Percentiles rank a stretch among this genome's conserved stretches.
Conservation (phyloP, 2,113 vertebrate genomes). For the Danio rerio region DNA sequence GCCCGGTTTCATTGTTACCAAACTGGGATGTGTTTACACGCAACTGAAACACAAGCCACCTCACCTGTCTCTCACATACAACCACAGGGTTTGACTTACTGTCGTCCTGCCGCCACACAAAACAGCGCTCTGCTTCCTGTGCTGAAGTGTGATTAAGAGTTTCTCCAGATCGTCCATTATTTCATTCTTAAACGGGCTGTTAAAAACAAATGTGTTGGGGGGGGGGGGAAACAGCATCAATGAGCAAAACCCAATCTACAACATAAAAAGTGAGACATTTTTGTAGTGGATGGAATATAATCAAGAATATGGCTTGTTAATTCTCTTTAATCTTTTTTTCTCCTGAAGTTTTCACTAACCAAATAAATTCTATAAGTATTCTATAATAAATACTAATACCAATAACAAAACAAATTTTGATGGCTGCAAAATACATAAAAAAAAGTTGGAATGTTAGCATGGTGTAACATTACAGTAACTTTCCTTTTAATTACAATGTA, state of each 20-base stretch:
- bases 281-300: no score
- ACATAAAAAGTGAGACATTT: no score
- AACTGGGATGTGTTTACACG: slow-evolving; percentile 68
- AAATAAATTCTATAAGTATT: no score
- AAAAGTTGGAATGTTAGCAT: no score
- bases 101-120: not conserved
- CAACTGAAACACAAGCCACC: slow-evolving; percentile 65
- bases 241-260: not conserved
- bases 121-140: not conserved
- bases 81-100: slow-evolving; percentile 28
- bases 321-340: no score
- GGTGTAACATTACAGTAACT: no score
- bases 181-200: not conserved
- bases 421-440: no score
- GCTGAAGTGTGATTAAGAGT: slow-evolving; percentile 23
- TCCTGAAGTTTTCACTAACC: no score
- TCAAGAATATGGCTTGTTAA: no score
- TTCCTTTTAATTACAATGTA: no score
- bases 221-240: not conserved
- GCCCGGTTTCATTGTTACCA: slow-evolving; percentile 57
- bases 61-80: slow-evolving; percentile 50
- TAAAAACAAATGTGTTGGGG: not conserved
- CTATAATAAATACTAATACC: no score
- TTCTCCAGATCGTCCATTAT: not conserved
- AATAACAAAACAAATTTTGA: no score